Evolutionary conservation across 2,888 invertebrate species (phyloP).

Genomic region (Alentia gelatinosa): DNA sequence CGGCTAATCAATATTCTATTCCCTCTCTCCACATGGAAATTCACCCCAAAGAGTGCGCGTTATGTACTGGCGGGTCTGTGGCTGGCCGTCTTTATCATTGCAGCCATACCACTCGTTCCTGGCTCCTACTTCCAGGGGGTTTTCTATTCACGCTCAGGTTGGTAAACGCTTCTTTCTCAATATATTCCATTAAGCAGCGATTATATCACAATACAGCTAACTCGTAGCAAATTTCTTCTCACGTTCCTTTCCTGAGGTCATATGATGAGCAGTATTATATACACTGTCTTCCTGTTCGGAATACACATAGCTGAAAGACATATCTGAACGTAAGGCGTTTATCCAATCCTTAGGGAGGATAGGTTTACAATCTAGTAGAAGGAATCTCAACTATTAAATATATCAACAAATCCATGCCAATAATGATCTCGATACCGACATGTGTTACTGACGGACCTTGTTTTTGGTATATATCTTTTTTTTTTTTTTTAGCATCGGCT

Average conservation of each 20-base stretch:
- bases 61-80: slow-evolving; percentile 68
- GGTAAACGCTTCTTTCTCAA: slow-evolving; percentile 56
- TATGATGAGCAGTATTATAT: neutral
- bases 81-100: slow-evolving; percentile 70
- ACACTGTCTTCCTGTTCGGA: too few species aligned
- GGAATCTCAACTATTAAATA: too few species aligned
- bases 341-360: too few species aligned
- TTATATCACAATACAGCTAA: neutral
- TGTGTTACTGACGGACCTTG: neutral
- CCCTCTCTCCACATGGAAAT: slow-evolving; percentile 80
- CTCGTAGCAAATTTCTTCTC: neutral
- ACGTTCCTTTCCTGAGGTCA: neutral
- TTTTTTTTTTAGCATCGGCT: too few species aligned
- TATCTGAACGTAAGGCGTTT: too few species aligned
- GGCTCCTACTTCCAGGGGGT: slow-evolving; percentile 69
- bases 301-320: too few species aligned
- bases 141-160: slow-evolving; percentile 70
- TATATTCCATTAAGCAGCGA: slow-evolving; percentile 58
- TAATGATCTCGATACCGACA: neutral
- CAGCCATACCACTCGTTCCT: slow-evolving; percentile 73
- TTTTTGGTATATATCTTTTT: neutral
- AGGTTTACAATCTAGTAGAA: too few species aligned
- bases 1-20: slow-evolving; percentile 85
- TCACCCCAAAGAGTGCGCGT: slow-evolving; percentile 68
- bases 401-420: neutral